A percentile compares a stretch with the other conserved stretches of the same genome.
phyloP scores from a whole-genome alignment of 2,888 invertebrate species.

The Thymelicus acteon region DNA sequence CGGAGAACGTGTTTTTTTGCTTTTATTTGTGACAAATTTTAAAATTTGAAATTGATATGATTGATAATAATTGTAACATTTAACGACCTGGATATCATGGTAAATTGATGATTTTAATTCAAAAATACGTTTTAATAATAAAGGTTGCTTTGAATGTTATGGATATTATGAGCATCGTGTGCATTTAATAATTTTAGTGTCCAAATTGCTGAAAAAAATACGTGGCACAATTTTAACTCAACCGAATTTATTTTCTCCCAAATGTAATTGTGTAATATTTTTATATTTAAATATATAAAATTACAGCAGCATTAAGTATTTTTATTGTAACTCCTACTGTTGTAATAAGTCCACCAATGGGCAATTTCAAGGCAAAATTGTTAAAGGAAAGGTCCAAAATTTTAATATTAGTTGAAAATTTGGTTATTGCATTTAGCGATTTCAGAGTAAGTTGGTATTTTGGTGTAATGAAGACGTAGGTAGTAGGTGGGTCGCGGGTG shows the following conservation, averaged over 20 bases:
- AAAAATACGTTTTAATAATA: slow-evolving; percentile 3
- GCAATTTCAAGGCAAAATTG: not conserved
- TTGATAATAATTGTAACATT: not conserved
- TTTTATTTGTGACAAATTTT: not conserved
- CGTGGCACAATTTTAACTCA: slow-evolving; percentile 15
- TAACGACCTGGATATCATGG: not conserved
- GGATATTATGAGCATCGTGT: slow-evolving; percentile 14
- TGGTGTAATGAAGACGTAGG: too few species aligned
- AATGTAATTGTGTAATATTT: slow-evolving; percentile 28
- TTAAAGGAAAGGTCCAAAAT: too few species aligned
- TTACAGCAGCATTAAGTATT: slow-evolving; percentile 28
- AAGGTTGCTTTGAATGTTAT: slow-evolving; percentile 16
- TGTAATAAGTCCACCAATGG: not conserved
- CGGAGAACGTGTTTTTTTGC: not conserved
- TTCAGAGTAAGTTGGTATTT: not conserved
- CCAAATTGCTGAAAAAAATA: not conserved
- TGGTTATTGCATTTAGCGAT: too few species aligned
- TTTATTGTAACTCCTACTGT: slow-evolving; percentile 15
- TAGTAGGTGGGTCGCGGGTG: not conserved
- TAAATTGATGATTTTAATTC: not conserved
- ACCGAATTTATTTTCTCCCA: slow-evolving; percentile 13
- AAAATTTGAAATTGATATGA: not conserved
- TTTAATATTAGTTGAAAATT: too few species aligned
- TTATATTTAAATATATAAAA: slow-evolving; percentile 37
- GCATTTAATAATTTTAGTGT: slow-evolving; percentile 26